Conservation (phyloP, 2,888 invertebrate genomes). For the Alloscopus bannaensis region DNA sequence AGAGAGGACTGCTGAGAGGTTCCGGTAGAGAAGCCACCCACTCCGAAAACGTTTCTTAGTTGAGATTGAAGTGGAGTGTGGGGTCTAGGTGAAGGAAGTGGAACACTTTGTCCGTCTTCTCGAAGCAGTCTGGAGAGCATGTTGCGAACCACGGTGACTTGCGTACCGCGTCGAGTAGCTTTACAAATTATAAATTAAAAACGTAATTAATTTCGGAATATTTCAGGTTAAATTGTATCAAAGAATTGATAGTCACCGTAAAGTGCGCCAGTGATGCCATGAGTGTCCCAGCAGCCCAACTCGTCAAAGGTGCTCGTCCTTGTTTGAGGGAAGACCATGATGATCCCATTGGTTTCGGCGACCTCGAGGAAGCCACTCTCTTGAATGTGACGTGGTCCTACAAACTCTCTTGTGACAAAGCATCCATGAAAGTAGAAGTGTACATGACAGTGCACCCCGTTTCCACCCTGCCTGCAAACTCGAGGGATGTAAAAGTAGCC, state of each 20-base stretch:
- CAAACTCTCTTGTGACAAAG: constrained; percentile 54
- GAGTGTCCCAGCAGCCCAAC: constrained; percentile 71
- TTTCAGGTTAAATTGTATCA: neutral
- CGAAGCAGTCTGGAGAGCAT: constrained; percentile 61
- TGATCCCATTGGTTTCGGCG: constrained; percentile 66
- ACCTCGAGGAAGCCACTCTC: constrained; percentile 68
- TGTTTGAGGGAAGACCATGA: constrained; percentile 70
- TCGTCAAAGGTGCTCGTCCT: constrained; percentile 41
- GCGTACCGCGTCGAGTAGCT: constrained; percentile 67
- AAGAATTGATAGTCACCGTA: constrained; percentile 60
- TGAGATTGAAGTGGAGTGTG: no score
- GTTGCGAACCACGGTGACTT: constrained; percentile 64
- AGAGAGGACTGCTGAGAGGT: no score
- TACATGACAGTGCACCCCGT: constrained; percentile 49
- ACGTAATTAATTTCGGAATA: neutral
- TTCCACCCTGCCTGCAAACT: constrained; percentile 35
- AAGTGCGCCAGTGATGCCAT: constrained; percentile 63
- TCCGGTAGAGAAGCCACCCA: no score
- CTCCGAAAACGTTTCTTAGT: no score
- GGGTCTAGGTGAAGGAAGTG: no score
- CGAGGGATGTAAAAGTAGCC: constrained; percentile 67
- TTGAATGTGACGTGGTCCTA: constrained; percentile 59
- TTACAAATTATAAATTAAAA: neutral
- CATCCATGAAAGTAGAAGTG: constrained; percentile 72
- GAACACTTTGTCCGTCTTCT: no score